phyloP scores from a whole-genome alignment of 2,888 invertebrate genomes.

The Liodrosophila aerea region DNA sequence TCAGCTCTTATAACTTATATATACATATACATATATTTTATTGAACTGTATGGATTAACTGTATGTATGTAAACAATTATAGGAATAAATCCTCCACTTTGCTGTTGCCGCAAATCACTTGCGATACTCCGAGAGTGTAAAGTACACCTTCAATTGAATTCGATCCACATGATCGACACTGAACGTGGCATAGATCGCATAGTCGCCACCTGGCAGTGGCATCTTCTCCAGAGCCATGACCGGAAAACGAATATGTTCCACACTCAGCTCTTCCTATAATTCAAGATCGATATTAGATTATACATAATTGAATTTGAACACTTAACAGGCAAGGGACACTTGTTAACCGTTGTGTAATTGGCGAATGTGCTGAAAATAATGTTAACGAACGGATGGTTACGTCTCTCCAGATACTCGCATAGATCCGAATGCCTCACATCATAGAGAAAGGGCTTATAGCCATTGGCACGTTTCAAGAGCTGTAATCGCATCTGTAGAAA shows the following conservation, averaged over 20 bases:
- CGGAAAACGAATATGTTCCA: slow-evolving; percentile 64
- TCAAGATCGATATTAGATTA: background rate
- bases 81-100: background rate
- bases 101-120: background rate
- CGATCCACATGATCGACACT: slow-evolving; percentile 36
- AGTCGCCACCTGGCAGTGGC: slow-evolving; percentile 64
- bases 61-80: too few relatives aligned
- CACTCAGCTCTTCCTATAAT: slow-evolving; percentile 40
- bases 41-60: too few relatives aligned
- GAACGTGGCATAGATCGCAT: slow-evolving; percentile 63
- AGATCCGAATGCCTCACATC: slow-evolving; percentile 55
- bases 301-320: background rate
- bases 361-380: slow-evolving; percentile 59
- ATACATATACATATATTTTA: too few relatives aligned
- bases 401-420: slow-evolving; percentile 69
- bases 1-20: too few relatives aligned
- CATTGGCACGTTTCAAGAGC: slow-evolving; percentile 67
- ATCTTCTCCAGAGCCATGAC: slow-evolving; percentile 48
- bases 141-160: slow-evolving; percentile 52
- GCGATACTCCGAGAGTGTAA: slow-evolving; percentile 54
- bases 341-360: slow-evolving; percentile 50
- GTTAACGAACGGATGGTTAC: slow-evolving; percentile 70
- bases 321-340: slow-evolving; percentile 59
- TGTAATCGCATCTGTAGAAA: slow-evolving; percentile 62
- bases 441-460: slow-evolving; percentile 69